Evolutionary conservation across 2,113 vertebrate species (phyloP).

Genomic region (Platysternon megacephalum): DNA sequence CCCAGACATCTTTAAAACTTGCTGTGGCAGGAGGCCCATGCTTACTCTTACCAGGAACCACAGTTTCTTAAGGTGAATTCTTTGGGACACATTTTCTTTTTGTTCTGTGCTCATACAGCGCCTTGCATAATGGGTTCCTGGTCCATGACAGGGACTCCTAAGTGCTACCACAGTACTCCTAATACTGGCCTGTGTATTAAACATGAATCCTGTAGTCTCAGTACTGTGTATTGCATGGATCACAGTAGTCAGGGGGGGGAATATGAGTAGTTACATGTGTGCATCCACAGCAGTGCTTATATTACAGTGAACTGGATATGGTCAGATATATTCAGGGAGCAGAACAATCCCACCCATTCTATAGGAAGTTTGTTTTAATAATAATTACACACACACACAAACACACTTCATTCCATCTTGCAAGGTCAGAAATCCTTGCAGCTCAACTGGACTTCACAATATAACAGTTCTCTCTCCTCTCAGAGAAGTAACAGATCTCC

Average conservation of each 20-base stretch:
- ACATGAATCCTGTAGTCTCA: neutral
- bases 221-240: neutral
- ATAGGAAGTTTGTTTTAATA: neutral
- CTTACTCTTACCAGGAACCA: neutral
- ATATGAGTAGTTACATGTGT: neutral
- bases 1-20: neutral
- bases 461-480: neutral
- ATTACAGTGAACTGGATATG: neutral
- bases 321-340: neutral
- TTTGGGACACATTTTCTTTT: neutral
- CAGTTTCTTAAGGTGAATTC: neutral
- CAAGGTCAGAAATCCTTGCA: neutral
- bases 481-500: neutral
- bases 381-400: neutral
- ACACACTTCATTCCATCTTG: neutral
- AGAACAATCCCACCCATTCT: neutral
- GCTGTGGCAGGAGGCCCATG: neutral
- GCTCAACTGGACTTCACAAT: neutral
- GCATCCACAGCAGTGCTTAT: neutral
- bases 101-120: neutral
- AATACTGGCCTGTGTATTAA: neutral
- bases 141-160: neutral
- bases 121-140: neutral
- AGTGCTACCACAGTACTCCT: neutral
- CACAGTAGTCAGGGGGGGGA: neutral